Evolutionary conservation across 2,888 invertebrate genomes (phyloP), one percentile per base, ranked within the genome.

Genomic region (Dicyrtoma fusca): DNA sequence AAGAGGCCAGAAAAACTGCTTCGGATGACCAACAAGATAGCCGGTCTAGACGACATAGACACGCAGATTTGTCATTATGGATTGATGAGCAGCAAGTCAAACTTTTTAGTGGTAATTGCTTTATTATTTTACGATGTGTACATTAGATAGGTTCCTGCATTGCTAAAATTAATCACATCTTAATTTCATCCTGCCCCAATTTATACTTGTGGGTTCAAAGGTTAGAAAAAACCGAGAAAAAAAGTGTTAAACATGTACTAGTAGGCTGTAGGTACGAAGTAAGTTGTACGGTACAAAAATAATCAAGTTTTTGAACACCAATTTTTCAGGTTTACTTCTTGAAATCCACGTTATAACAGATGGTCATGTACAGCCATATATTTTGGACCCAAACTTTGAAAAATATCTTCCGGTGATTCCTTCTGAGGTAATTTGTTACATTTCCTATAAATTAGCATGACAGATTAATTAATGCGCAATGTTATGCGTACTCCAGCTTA

Each of bases 11-110:
- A 21, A 53, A 17, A 25, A 53, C 51, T 14, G 1, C 25, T 10
- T 13, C 8, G 6, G 51, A 10, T 13, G 59, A 69, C 8, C 17
- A 53, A 14, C 42, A 17, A 17, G 71, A 71, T 26, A 64, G 57
- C 55, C 34, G 68, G 13, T 68, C 69, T 1, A 44, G 65, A 19
- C 72, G 72, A 13, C 69, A 64, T 19, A 42, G 74, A 25, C 72
- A 74, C 19, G 44, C 63, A 5, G 68, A 71, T 61, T 34, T 68
- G 14, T 63, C 69, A 25, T 72, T 95, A 74, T 95, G 94, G 94
- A 94, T 95, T 82, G 93, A 94, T 83, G 92, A 92, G 82, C 90
- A 92, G 81, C 94, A 95, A 87, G 91, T 95, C 69, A 91, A 93
- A 85, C 91, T 92, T 89, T 91, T 94, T 82, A 93, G 92, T 84